These are phyloP conservation scores for Lasioglossum pauxillum DNA, from an alignment of 2,888 invertebrate species.

Conservation along the genomic window DNA sequence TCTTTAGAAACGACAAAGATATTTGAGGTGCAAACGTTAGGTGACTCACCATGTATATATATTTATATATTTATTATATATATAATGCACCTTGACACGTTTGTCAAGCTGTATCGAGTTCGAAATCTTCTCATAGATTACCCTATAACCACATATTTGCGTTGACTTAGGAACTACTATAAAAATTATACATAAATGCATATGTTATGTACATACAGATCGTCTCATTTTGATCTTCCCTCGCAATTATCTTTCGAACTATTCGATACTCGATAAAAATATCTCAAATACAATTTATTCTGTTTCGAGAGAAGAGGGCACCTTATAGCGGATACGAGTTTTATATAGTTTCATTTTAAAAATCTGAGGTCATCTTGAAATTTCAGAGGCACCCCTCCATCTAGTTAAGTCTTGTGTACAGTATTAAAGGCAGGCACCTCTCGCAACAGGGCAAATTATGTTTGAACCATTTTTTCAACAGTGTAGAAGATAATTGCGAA, in stretches of 20 bases:
- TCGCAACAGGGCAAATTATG: neutral
- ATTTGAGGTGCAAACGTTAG: too few relatives aligned
- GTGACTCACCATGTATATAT: too few relatives aligned
- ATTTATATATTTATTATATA: neutral
- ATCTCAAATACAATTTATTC: neutral
- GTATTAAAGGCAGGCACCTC: neutral
- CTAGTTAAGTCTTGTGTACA: neutral
- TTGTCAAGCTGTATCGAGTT: slow-evolving; percentile 17
- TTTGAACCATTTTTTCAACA: neutral
- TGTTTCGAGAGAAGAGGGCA: neutral
- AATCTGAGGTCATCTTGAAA: neutral
- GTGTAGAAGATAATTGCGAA: neutral
- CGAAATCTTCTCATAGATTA: slow-evolving; percentile 52
- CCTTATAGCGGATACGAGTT: neutral
- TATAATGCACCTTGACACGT: neutral
- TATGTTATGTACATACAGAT: slow-evolving; percentile 30
- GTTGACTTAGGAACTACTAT: slow-evolving; percentile 58
- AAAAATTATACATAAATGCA: slow-evolving; percentile 57
- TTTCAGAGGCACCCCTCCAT: neutral
- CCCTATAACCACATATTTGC: slow-evolving; percentile 34
- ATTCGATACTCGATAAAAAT: neutral
- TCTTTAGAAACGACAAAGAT: too few relatives aligned
- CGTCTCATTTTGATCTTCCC: neutral
- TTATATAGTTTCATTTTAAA: neutral
- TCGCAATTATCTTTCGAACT: neutral